Conservation (phyloP, 2,113 vertebrate genomes). For the Saguinus imperator region DNA sequence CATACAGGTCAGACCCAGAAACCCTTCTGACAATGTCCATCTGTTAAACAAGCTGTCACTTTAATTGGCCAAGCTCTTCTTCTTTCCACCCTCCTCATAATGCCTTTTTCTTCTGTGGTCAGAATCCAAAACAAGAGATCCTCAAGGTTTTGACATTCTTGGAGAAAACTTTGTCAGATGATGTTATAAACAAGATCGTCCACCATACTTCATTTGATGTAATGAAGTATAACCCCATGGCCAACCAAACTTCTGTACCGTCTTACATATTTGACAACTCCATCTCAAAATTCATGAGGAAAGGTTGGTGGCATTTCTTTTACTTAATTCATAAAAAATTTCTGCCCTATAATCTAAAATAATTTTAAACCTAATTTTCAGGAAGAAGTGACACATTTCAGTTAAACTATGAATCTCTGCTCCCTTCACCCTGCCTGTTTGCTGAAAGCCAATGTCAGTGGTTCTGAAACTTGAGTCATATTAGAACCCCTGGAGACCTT, state of each 20-base stretch:
- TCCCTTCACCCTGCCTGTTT: background rate
- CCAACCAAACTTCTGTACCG: slow-evolving; percentile 76
- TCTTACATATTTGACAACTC: slow-evolving; percentile 67
- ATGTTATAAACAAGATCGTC: slow-evolving; percentile 74
- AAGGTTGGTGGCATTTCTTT: slow-evolving; percentile 69
- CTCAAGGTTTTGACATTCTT: slow-evolving; percentile 79
- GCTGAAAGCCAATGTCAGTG: background rate
- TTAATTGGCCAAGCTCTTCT: background rate
- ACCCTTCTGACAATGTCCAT: accelerated
- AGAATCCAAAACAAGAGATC: slow-evolving; percentile 82
- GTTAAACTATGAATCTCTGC: background rate
- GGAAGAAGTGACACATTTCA: background rate
- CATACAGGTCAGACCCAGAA: background rate
- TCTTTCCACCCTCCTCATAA: background rate
- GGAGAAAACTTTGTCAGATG: slow-evolving; percentile 70
- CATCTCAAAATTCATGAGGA: slow-evolving; percentile 82
- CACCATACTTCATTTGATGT: slow-evolving; percentile 78
- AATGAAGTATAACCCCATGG: slow-evolving; percentile 83
- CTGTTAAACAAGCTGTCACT: background rate
- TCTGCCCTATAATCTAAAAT: background rate
- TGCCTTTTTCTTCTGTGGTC: background rate
- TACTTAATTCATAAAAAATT: background rate
- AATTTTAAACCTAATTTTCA: background rate
- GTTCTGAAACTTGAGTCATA: too few relatives aligned
- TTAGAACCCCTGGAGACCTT: background rate